Conservation (phyloP, 2,888 invertebrate genomes). For the Amblyteles armatorius region DNA sequence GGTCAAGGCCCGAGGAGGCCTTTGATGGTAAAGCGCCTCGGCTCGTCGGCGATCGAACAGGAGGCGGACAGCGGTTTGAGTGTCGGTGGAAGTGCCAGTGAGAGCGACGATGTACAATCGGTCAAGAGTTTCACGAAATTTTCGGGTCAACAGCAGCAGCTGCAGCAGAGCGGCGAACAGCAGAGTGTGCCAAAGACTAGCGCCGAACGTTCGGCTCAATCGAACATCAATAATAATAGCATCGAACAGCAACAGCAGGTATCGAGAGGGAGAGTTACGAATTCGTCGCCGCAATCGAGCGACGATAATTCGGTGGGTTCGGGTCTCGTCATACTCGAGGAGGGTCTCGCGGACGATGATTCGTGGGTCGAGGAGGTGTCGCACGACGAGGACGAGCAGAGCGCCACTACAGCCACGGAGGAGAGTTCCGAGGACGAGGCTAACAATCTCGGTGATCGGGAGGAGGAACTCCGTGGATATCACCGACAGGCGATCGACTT, state of each 20-base stretch:
- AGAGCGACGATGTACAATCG: constrained; percentile 81
- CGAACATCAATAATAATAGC: constrained; percentile 49
- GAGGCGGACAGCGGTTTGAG: constrained; percentile 81
- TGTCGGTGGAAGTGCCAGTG: constrained; percentile 82
- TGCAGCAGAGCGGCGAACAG: constrained; percentile 46
- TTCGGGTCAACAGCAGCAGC: constrained; percentile 32
- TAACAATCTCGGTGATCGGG: constrained; percentile 87
- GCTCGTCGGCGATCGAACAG: constrained; percentile 56
- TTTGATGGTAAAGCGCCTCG: constrained; percentile 79
- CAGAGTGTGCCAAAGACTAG: constrained; percentile 67
- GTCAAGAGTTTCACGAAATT: constrained; percentile 76
- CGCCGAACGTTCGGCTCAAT: constrained; percentile 67
- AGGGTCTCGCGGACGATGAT: constrained; percentile 95
- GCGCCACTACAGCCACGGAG: constrained; percentile 88
- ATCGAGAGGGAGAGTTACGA: constrained; percentile 36
- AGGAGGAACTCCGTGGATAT: constrained; percentile 93
- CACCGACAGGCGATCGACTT: constrained; percentile 94
- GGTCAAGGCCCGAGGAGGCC: constrained; percentile 78
- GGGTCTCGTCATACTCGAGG: constrained; percentile 91
- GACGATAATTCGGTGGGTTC: constrained; percentile 89
- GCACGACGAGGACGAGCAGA: constrained; percentile 90
- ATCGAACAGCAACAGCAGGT: constrained; percentile 1
- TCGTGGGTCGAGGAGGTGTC: constrained; percentile 96
- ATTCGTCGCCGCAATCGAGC: constrained; percentile 75
- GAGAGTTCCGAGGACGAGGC: constrained; percentile 91